Base-by-base conservation (phyloP, 2,797 vertebrate genomes). In the Alfaro cultratus region DNA sequence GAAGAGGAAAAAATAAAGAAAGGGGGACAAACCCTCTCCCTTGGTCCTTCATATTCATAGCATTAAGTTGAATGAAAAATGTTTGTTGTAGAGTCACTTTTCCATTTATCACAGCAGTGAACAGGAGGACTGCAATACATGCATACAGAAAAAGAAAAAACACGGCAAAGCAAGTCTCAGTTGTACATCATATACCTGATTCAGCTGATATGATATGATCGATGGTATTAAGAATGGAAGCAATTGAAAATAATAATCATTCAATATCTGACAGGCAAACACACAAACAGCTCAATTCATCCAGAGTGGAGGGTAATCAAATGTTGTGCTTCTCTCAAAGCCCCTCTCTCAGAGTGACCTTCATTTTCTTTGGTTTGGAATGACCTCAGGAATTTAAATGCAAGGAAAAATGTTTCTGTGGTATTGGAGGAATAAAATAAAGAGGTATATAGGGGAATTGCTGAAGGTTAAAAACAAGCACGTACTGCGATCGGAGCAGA, bases 21-120 rank as follows among this genome's bases (percentile, higher is more conserved):
- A 71, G 72, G 46, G 53, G 34, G 75, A 68, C 36, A 75, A 12
- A 23, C n/a, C 55, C 23, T 71, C 10, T 80, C 31, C 49, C 77
- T 64, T 47, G 43, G 78, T 75, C 57, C 51, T 79, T 74, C 46
- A 64, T 78, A 81, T 88, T 79, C 73, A 26, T 45, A 10, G 51
- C 90, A 93, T 92, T 86, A 92, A 94, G 94, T 88, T 84, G 74
- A 88, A 88, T 86, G 76, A 89, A 88, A 75, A 90, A 87, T 57
- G 77, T 73, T 75, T 83, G 82, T 15, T 7, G 79, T 74, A 36
- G 83, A 88, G 89, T 93, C 86, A 78, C 85, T 91, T 90, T 82
- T 85, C 80, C 85, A 93, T 94, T 86, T 86, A 82, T 94, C 89
- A 88, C 3, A 2, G 76, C 76, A n/a, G 82, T 77, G 86, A 85